Percentiles rank a stretch among this genome's conserved stretches.
phyloP scores from a whole-genome alignment of 1,140 invertebrate species.

The Parapsyche elsis region DNA sequence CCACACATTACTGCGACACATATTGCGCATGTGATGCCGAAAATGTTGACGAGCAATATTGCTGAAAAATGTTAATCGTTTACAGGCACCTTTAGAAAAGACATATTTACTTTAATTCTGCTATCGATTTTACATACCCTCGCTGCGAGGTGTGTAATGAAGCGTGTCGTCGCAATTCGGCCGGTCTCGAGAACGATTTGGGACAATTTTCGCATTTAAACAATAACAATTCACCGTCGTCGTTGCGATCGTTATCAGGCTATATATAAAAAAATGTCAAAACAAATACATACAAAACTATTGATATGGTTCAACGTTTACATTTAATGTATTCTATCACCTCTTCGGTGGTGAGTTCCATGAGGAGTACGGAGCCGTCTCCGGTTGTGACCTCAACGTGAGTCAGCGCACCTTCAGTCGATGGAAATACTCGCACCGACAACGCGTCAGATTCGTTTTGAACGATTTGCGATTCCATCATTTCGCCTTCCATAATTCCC shows the following conservation, averaged over 20 bases:
- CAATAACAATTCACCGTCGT: slow-evolving; percentile 65
- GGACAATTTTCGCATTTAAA: slow-evolving; percentile 70
- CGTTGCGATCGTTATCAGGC: slow-evolving; percentile 58
- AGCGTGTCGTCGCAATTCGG: slow-evolving; percentile 71
- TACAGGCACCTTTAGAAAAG: too few species aligned
- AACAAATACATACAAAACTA: background rate
- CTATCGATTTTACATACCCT: slow-evolving; percentile 60
- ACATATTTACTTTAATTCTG: too few species aligned
- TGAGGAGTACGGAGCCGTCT: slow-evolving; percentile 62
- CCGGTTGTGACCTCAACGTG: slow-evolving; percentile 64
- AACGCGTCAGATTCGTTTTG: background rate
- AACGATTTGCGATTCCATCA: background rate
- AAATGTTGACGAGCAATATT: too few species aligned
- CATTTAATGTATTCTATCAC: too few species aligned
- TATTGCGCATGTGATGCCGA: too few species aligned
- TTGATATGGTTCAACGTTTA: too few species aligned
- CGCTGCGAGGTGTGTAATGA: slow-evolving; percentile 72
- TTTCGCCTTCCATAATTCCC: background rate
- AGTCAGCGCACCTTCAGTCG: slow-evolving; percentile 57
- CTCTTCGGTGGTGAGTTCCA: slow-evolving; percentile 62
- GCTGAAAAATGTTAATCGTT: too few species aligned
- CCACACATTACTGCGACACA: too few species aligned
- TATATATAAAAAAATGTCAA: background rate
- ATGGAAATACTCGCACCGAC: slow-evolving; percentile 45
- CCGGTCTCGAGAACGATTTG: slow-evolving; percentile 68